Evolutionary conservation across 1,140 invertebrate species (phyloP), one percentile per base, ranked within the genome.

Genomic region (Aphaenogaster ashmeadi): DNA sequence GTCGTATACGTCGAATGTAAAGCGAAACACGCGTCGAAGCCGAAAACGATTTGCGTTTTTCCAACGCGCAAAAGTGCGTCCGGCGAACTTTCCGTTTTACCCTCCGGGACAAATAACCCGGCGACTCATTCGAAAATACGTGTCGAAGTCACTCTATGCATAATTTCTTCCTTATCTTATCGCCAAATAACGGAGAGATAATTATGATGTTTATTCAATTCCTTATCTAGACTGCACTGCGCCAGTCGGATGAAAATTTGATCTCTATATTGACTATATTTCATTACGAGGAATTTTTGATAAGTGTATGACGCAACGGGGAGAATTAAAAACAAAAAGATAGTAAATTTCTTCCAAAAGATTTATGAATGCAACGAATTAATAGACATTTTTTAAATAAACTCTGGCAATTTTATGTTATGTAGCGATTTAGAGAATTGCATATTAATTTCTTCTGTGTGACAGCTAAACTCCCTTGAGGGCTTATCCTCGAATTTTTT

Each of bases 211-310:
- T 81, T 69, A 58, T 56, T 71, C 9, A 44, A 71, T 56, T 69
- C n/a, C 44, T 81, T 81, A 81, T 71, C 66, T 79, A 81, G 79
- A 81, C 79, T 81, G 64, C 50, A 69, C 13, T 58, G 79, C 66
- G 50, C 78, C 64, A 69, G 13, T 9, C 21, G 21, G 44, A 62
- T 78, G 56, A 81, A 56, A 81, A 71, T 56, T 71, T 56, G 58
- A 81, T 81, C 11, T 80, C 77, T 38, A 52, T n/a, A n/a, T n/a
- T n/a, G n/a, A n/a, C n/a, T n/a, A n/a, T 80, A 80, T 80, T 66
- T 80, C 33, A 38, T 13, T 38, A 52, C 18, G 4, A 47, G 2
- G 18, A 79, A 52, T 67, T 67, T 27, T 80, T 67, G 47, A 52
- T 52, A 80, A 66, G 44, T 50, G 6, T 4, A 15, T 66, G 41